phyloP scores from a whole-genome alignment of 2,888 invertebrate species.

The Agrochola macilenta region DNA sequence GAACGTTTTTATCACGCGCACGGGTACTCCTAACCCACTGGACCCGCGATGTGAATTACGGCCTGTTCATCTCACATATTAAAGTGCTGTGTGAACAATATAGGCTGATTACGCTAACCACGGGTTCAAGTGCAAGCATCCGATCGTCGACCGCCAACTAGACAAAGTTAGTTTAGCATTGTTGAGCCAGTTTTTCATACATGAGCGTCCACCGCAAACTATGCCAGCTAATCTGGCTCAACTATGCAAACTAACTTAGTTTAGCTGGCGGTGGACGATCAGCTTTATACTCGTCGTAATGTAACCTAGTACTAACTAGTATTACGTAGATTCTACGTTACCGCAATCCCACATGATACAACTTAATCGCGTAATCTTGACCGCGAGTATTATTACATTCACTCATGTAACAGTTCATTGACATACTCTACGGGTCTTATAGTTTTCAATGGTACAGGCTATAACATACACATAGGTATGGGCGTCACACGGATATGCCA shows the following conservation, averaged over 20 bases:
- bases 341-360: neutral
- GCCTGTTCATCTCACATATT: neutral
- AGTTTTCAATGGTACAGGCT: neutral
- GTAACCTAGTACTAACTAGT: neutral
- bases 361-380: constrained; percentile 6
- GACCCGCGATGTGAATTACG: neutral
- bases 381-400: neutral
- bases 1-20: neutral
- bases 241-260: too few relatives aligned
- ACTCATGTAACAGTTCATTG: constrained; percentile 2
- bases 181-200: too few relatives aligned
- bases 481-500: too few relatives aligned
- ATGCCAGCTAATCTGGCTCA: too few relatives aligned
- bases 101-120: neutral
- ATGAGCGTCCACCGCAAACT: too few relatives aligned
- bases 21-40: too few relatives aligned
- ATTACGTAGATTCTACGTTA: neutral
- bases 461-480: too few relatives aligned
- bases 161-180: too few relatives aligned
- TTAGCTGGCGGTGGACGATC: too few relatives aligned
- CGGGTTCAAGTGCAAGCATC: neutral
- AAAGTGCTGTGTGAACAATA: neutral
- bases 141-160: too few relatives aligned
- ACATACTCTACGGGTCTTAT: neutral
- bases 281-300: neutral